Percentiles rank a stretch among this genome's conserved stretches.
Evolutionary conservation across 2,113 vertebrate genomes (phyloP).

Genomic region (Thunnus thynnus): DNA sequence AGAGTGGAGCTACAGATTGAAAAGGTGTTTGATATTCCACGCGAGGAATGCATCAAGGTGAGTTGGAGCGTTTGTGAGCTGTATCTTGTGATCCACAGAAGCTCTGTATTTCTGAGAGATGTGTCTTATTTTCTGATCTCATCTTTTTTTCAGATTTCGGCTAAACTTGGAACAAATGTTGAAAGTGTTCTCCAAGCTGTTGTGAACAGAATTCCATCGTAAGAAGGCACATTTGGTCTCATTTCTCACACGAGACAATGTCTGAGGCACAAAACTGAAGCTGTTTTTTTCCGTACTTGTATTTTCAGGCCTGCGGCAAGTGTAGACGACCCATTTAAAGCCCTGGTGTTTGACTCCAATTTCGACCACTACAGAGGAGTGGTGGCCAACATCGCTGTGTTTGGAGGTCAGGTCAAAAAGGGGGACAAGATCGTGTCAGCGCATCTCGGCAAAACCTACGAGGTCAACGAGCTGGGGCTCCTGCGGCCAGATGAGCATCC

Average conservation of each 20-base stretch:
- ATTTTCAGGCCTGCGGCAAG: slow-evolving; percentile 85
- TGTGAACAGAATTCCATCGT: slow-evolving; percentile 93
- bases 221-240: slow-evolving; percentile 74
- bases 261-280: background rate
- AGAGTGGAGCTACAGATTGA: slow-evolving; percentile 95
- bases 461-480: slow-evolving; percentile 94
- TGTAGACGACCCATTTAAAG: slow-evolving; percentile 87
- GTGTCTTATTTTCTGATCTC: background rate
- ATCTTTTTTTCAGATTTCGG: slow-evolving; percentile 91
- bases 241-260: background rate
- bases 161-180: slow-evolving; percentile 95
- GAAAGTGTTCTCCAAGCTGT: slow-evolving; percentile 91
- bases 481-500: slow-evolving; percentile 91
- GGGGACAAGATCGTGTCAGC: slow-evolving; percentile 91
- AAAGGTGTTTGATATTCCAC: slow-evolving; percentile 94
- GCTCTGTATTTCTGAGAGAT: background rate
- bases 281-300: background rate
- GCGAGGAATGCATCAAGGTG: slow-evolving; percentile 93
- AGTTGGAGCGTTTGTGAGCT: slow-evolving; percentile 35
- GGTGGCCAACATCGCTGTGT: slow-evolving; percentile 91
- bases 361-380: slow-evolving; percentile 97
- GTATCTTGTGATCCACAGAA: background rate
- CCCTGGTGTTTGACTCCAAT: slow-evolving; percentile 95
- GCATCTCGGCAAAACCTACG: slow-evolving; percentile 90
- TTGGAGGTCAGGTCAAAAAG: slow-evolving; percentile 90